These are phyloP conservation scores for Allophyes oxyacanthae DNA, from an alignment of 2,888 invertebrate species.

Conservation along the genomic window DNA sequence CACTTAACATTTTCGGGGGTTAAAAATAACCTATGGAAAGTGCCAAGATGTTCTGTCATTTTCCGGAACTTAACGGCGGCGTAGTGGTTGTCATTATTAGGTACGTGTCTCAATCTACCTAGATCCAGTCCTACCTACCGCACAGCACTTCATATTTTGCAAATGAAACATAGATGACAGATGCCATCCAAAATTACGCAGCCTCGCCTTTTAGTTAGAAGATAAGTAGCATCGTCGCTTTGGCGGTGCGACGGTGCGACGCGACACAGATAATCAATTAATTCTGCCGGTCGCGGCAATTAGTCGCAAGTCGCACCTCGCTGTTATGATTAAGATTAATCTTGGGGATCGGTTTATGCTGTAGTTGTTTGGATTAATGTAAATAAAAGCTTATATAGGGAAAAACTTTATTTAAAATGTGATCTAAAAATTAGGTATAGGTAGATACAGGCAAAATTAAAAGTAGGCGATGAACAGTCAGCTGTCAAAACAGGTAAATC, in stretches of 20 bases:
- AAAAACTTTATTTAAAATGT: too few species aligned
- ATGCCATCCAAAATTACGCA: constrained; percentile 39
- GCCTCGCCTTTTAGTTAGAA: constrained; percentile 27
- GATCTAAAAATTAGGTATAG: too few species aligned
- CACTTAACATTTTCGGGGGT: too few species aligned
- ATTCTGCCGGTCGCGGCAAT: constrained; percentile 73
- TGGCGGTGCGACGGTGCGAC: constrained; percentile 47
- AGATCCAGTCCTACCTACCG: background rate
- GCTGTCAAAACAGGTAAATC: too few species aligned
- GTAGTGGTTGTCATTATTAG: too few species aligned
- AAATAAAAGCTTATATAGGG: too few species aligned
- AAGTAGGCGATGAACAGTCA: too few species aligned
- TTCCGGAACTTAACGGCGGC: too few species aligned
- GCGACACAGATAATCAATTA: constrained; percentile 77
- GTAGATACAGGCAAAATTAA: too few species aligned
- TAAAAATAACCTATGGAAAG: too few species aligned
- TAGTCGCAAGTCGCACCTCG: constrained; percentile 76
- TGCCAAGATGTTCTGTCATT: too few species aligned
- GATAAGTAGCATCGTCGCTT: constrained; percentile 45
- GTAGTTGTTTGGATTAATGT: constrained; percentile 4
- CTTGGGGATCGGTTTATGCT: constrained; percentile 45
- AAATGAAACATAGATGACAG: constrained; percentile 40
- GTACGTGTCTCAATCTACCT: too few species aligned
- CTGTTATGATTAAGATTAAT: constrained; percentile 77
- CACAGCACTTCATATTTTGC: constrained; percentile 1